These are phyloP conservation scores for Gadus macrocephalus DNA, from an alignment of 2,113 vertebrate genomes.

Conservation along the genomic window DNA sequence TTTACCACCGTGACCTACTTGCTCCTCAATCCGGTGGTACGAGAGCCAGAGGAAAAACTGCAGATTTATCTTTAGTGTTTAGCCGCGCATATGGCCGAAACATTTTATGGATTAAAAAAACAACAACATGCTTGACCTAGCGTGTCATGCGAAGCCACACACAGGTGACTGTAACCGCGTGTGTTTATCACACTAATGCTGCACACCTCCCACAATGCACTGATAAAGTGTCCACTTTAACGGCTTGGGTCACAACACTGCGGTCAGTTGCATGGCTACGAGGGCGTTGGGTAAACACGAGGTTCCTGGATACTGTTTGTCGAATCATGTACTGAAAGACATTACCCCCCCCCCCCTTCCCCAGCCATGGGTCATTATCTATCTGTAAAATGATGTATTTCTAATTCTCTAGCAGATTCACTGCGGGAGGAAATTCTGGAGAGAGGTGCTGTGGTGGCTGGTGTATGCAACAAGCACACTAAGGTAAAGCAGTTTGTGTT, in stretches of 20 bases:
- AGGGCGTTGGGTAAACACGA: slow-evolving; percentile 44
- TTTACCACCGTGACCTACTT: slow-evolving; percentile 43
- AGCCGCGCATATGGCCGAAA: slow-evolving; percentile 2
- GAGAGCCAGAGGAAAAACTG: slow-evolving; percentile 21
- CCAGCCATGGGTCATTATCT: background rate
- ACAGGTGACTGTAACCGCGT: slow-evolving; percentile 35
- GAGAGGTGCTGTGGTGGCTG: slow-evolving; percentile 10
- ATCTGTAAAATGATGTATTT: background rate
- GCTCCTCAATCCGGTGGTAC: slow-evolving; percentile 6
- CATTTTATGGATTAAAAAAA: background rate
- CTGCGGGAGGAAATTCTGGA: slow-evolving; percentile 2
- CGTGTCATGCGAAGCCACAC: slow-evolving; percentile 32
- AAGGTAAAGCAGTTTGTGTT: background rate
- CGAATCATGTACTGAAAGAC: slow-evolving; percentile 42
- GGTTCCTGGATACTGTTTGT: slow-evolving; percentile 49
- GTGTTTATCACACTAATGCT: slow-evolving; percentile 50
- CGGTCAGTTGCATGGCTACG: slow-evolving; percentile 64
- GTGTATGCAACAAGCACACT: slow-evolving; percentile 35
- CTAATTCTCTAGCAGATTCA: background rate
- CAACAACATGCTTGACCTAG: background rate
- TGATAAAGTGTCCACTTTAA: slow-evolving; percentile 45
- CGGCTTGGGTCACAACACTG: slow-evolving; percentile 58
- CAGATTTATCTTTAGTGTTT: background rate
- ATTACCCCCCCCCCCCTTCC: slow-evolving; percentile 24
- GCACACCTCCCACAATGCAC: slow-evolving; percentile 61